Conservation (phyloP, 2,797 vertebrate species). For the Myotis vivesi region DNA sequence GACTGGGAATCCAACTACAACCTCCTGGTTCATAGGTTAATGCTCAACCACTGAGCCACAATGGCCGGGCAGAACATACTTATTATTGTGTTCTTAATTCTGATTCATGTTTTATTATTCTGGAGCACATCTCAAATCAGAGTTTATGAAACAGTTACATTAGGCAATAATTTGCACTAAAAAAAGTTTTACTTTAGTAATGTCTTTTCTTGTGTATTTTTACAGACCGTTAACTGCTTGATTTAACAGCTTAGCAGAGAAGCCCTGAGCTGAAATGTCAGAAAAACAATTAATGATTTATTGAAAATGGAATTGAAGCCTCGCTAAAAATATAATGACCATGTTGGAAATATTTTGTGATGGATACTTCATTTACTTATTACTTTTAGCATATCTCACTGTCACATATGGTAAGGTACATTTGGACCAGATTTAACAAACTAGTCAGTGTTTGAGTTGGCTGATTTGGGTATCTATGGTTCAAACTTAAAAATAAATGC, state of each 20-base stretch:
- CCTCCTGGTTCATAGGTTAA: too few relatives aligned
- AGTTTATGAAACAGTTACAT: neutral
- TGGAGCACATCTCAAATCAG: neutral
- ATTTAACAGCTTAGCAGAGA: neutral
- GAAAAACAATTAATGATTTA: neutral
- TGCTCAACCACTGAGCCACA: too few relatives aligned
- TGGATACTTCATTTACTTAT: neutral
- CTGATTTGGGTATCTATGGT: neutral
- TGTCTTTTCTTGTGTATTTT: neutral
- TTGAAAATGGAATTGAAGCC: neutral
- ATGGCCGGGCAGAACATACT: neutral
- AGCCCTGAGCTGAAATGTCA: neutral
- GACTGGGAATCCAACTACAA: too few relatives aligned
- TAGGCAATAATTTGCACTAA: neutral
- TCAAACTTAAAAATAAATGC: neutral
- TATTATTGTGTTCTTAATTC: constrained; percentile 7
- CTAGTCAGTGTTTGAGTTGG: neutral
- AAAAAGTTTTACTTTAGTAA: neutral
- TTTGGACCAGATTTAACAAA: neutral
- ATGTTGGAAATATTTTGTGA: neutral
- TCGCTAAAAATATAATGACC: neutral
- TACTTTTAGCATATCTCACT: neutral
- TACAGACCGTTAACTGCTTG: neutral
- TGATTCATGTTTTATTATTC: neutral
- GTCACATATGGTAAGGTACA: neutral